A percentile compares a stretch with the other conserved stretches of the same genome.
phyloP scores from a whole-genome alignment of 2,888 invertebrate genomes.

The Mellilla xanthometata region DNA sequence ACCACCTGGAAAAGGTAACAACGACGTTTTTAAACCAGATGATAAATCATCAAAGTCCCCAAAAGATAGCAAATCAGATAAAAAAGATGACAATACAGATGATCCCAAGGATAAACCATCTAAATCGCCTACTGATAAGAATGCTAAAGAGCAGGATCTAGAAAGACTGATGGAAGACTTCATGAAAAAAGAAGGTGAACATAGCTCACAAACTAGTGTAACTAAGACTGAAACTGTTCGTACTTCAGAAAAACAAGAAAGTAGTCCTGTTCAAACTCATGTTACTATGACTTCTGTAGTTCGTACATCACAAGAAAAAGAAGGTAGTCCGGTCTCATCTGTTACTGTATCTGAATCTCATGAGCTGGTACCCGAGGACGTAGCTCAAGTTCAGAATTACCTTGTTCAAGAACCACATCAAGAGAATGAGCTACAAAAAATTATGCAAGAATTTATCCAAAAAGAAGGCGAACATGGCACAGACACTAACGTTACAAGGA shows the following conservation, averaged over 20 bases:
- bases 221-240: conserved; percentile 15
- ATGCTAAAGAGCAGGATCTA: conserved; percentile 38
- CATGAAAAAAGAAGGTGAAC: conserved; percentile 37
- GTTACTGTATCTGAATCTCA: conserved; percentile 40
- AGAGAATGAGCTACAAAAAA: conserved; percentile 19
- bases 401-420: conserved; percentile 48
- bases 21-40: conserved; percentile 25
- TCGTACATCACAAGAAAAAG: conserved; percentile 34
- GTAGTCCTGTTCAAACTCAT: conserved; percentile 1
- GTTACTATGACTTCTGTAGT: conserved; percentile 20
- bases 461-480: conserved; percentile 9
- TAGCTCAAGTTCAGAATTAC: conserved; percentile 35
- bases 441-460: conserved; percentile 12
- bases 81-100: conserved; percentile 26
- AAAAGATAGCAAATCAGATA: conserved; percentile 13
- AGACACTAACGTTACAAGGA: conserved; percentile 6
- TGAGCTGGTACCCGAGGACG: conserved; percentile 33
- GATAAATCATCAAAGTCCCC: conserved; percentile 26
- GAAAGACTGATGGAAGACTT: conserved; percentile 50
- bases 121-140: conserved; percentile 23
- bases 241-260: conserved; percentile 15
- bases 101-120: conserved; percentile 25
- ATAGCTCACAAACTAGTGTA: conserved; percentile 1
- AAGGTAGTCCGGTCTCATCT: conserved; percentile 39
- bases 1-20: conserved; percentile 36